Evolutionary conservation across 2,797 vertebrate genomes (phyloP).

Genomic region (Anguilla marmorata): DNA sequence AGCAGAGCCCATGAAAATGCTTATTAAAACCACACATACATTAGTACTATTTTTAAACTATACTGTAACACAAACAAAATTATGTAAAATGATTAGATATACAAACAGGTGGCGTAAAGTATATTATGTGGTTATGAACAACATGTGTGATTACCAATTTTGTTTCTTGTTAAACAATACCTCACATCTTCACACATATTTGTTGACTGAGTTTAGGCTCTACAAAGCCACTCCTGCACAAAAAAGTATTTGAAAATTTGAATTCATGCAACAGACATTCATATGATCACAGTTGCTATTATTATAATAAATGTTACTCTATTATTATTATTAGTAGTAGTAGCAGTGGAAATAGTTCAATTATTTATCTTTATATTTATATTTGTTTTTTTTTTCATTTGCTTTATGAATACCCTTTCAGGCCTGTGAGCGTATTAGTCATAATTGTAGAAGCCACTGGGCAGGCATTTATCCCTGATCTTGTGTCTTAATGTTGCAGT

Average conservation of each 20-base stretch:
- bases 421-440: neutral
- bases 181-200: no score
- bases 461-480: neutral
- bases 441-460: neutral
- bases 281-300: neutral
- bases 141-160: no score
- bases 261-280: slow-evolving; percentile 2
- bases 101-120: no score
- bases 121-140: no score
- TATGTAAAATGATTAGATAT: no score
- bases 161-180: no score
- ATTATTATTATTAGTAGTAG: neutral
- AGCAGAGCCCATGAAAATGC: neutral
- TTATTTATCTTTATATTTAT: neutral
- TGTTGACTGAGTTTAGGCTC: neutral
- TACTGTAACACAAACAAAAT: neutral
- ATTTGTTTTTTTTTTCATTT: neutral
- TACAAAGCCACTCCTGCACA: neutral
- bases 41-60: neutral
- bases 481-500: neutral
- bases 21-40: neutral
- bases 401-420: neutral
- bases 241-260: neutral
- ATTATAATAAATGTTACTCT: neutral
- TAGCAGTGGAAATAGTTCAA: neutral